Evolutionary conservation across 2,797 vertebrate species (phyloP).

Genomic region (Notamacropus eugenii): DNA sequence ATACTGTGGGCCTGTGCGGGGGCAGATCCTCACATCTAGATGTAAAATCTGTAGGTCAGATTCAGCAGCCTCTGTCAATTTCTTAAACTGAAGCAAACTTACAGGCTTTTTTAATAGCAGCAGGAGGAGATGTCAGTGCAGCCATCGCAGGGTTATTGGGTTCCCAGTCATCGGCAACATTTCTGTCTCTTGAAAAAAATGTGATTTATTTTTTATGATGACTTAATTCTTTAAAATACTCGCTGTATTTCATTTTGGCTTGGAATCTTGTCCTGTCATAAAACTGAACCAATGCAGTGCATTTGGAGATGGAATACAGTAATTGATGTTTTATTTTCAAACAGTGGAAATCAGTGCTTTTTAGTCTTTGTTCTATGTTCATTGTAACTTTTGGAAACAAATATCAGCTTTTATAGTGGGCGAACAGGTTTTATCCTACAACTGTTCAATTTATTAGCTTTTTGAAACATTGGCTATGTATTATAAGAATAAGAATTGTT

Average conservation of each 20-base stretch:
- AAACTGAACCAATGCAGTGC: conserved; percentile 82
- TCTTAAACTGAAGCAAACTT: conserved; percentile 87
- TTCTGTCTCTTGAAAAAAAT: conserved; percentile 84
- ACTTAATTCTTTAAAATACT: conserved; percentile 89
- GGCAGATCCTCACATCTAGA: conserved; percentile 79
- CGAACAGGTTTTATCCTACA: conserved; percentile 84
- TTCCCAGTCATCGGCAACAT: conserved; percentile 82
- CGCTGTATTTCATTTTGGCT: conserved; percentile 88
- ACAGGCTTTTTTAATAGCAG: conserved; percentile 85
- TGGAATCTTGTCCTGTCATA: conserved; percentile 85
- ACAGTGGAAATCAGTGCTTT: conserved; percentile 84
- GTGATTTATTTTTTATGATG: conserved; percentile 93
- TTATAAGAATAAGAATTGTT: conserved; percentile 82
- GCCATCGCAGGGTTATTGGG: conserved; percentile 87
- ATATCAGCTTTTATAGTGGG: conserved; percentile 82
- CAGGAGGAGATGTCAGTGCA: conserved; percentile 86
- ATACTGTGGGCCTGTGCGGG: conserved; percentile 88
- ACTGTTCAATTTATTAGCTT: conserved; percentile 85
- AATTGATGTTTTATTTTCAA: conserved; percentile 80
- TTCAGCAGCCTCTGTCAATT: conserved; percentile 87
- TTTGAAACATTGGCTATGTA: conserved; percentile 84
- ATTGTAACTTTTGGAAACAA: conserved; percentile 84
- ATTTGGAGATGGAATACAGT: conserved; percentile 84
- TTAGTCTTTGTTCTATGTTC: conserved; percentile 82
- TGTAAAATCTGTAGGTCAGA: conserved; percentile 83